Base-by-base conservation (phyloP, 2,888 invertebrate genomes). In the Ischnura elegans region DNA sequence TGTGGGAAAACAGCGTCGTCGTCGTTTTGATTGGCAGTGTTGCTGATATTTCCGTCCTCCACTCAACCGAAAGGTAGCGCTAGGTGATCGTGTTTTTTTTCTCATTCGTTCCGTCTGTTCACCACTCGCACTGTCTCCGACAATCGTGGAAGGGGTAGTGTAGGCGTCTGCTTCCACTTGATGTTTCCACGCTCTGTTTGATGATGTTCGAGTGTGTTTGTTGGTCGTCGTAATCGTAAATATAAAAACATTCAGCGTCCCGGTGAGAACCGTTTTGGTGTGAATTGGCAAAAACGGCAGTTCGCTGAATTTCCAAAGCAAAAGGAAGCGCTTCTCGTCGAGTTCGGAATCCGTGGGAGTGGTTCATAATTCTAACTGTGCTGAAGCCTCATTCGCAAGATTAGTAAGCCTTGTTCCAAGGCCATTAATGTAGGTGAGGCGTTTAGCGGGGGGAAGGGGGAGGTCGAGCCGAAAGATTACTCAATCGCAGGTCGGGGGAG, bases 31-130 rank as follows among this genome's bases (percentile, higher is more conserved):
- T n/a, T 61, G 61, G n/a, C 5, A 36, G 76, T 3, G 36, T 2
- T 36, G 25, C 76, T 76, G 36, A 36, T 36, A 76, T 86, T 86
- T 46, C 86, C 46, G 19, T 86, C 46, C 45, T 86, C 86, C 86
- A n/a, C 25, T 86, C 46, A 46, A 86, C 86, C 86, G 86, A 45
- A 86, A 86, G 86, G 86, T 86, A 46, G 86, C 86, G 86, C 86
- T n/a, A 43, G 43, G 86, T n/a, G 43, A 43, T 86, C 86, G 43
- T 13, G 19, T 76, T 2, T 76, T 76, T 76, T 76, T 76, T 76
- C 16, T 51, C 16, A 51, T n/a, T 36, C n/a, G 36, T 76, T 29
- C 76, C 16, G 19, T n/a, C 76, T 25, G 36, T 76, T 29, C 76
- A 25, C 36, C 76, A 25, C 36, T 36, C 76, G 36, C 76, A 36